These are phyloP conservation scores for Platysternon megacephalum DNA, from an alignment of 2,113 vertebrate genomes.

Conservation along the genomic window DNA sequence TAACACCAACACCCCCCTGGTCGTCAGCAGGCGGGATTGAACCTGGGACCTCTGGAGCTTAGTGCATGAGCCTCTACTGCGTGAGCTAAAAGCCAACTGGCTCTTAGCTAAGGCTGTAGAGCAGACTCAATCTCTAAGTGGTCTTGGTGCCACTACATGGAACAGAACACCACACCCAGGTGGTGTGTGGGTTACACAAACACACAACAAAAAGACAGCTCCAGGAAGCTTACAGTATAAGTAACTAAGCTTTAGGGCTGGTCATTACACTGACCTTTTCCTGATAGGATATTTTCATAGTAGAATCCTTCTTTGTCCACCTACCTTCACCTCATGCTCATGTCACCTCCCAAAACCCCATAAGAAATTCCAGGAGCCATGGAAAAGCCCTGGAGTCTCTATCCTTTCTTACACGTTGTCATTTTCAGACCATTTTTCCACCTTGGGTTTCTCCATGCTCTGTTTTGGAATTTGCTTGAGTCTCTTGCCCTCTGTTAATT, in stretches of 20 bases:
- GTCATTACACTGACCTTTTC: background rate
- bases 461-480: background rate
- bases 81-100: no score
- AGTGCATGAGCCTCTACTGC: no score
- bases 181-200: background rate
- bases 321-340: background rate
- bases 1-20: no score
- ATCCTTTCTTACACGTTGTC: background rate
- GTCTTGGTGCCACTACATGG: no score
- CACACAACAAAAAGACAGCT: fast-evolving
- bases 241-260: fast-evolving
- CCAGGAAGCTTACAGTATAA: background rate
- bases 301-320: background rate
- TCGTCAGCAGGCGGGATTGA: no score
- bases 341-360: fast-evolving
- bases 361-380: background rate
- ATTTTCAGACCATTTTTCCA: background rate
- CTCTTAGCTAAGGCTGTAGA: no score
- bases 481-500: slow-evolving; percentile 1
- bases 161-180: no score
- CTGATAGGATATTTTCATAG: background rate
- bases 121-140: no score
- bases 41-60: no score
- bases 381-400: background rate
- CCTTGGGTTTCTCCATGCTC: background rate